Conservation (phyloP, 2,888 invertebrate species). For the Drosophila lacicola region DNA sequence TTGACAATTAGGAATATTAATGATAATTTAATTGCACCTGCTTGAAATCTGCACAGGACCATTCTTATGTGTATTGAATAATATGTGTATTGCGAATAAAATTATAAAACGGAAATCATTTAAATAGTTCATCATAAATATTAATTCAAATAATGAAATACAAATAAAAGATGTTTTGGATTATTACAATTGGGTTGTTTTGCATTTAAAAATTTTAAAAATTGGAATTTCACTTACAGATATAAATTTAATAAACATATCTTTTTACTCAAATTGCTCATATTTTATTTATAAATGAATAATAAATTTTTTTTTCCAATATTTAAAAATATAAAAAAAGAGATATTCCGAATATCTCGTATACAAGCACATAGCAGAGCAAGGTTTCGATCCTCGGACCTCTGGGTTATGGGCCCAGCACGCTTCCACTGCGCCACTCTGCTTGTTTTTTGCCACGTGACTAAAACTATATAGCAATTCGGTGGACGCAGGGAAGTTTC, state of each 20-base stretch:
- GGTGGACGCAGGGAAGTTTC: background rate
- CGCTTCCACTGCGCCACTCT: constrained; percentile 65
- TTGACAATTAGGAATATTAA: constrained; percentile 25
- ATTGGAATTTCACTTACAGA: too few species aligned
- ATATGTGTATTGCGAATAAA: background rate
- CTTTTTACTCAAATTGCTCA: too few species aligned
- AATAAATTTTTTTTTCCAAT: background rate
- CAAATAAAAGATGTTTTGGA: too few species aligned
- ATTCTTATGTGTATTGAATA: constrained; percentile 2
- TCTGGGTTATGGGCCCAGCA: constrained; percentile 67
- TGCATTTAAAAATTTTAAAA: too few species aligned
- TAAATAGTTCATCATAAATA: background rate
- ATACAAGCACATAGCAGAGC: constrained; percentile 41
- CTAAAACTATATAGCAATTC: background rate
- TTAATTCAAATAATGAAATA: too few species aligned
- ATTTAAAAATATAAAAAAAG: constrained; percentile 6
- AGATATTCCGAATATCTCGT: background rate
- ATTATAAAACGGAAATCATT: constrained; percentile 3
- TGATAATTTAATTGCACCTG: constrained; percentile 10
- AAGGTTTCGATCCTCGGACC: constrained; percentile 67
- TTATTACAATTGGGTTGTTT: too few species aligned
- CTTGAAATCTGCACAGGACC: too few species aligned
- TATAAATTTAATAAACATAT: too few species aligned
- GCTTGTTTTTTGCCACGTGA: constrained; percentile 7
- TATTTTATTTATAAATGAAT: background rate